phyloP scores from a whole-genome alignment of 2,888 invertebrate species.

The Phortica okadai region DNA sequence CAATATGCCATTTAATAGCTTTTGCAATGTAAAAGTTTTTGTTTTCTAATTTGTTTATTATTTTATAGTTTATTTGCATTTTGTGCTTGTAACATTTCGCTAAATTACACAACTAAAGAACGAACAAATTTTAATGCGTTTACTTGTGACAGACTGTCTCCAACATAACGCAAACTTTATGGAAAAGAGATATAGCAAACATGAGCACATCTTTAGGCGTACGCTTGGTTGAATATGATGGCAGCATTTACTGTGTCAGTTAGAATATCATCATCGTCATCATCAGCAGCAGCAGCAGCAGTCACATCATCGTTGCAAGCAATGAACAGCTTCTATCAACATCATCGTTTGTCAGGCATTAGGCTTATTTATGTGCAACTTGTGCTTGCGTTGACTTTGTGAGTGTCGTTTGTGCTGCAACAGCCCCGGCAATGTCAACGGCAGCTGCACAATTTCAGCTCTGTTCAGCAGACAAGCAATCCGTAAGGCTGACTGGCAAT shows the following conservation, averaged over 20 bases:
- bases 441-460: constrained; percentile 40
- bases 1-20: background rate
- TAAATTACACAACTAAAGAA: background rate
- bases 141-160: background rate
- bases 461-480: background rate
- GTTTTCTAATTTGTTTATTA: background rate
- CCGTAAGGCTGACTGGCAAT: constrained; percentile 22
- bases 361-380: constrained; percentile 65
- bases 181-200: background rate
- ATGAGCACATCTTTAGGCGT: background rate
- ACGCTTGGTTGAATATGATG: constrained; percentile 8
- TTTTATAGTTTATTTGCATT: background rate
- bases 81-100: background rate
- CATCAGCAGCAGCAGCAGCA: background rate
- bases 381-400: constrained; percentile 1
- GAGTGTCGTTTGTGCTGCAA: constrained; percentile 48
- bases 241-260: background rate
- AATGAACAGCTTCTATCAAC: constrained; percentile 4
- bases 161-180: background rate
- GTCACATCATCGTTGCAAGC: background rate
- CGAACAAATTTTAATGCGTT: background rate
- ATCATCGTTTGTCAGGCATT: constrained; percentile 49
- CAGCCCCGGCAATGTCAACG: constrained; percentile 57
- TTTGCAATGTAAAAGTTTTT: background rate
- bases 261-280: background rate